Percentiles rank a stretch among this genome's conserved stretches.
Conservation (phyloP, 2,113 vertebrate species). For the Gallinago media region DNA sequence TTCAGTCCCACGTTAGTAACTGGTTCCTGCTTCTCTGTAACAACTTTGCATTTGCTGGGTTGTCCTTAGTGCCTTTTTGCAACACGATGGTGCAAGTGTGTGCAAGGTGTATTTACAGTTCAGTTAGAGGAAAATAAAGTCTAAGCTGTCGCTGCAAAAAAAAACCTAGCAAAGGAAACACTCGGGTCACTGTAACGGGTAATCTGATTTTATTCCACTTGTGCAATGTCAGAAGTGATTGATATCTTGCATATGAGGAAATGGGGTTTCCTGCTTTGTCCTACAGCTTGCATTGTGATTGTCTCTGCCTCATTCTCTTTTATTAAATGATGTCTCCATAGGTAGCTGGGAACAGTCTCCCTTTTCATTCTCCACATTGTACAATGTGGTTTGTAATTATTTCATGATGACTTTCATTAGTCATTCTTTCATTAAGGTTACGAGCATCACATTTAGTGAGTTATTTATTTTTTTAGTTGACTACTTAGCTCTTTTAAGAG, state of each 20-base stretch:
- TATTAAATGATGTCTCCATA: neutral
- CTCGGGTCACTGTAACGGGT: conserved; percentile 1
- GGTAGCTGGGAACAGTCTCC: neutral
- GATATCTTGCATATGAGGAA: conserved; percentile 38
- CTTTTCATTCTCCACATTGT: neutral
- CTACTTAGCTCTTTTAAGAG: neutral
- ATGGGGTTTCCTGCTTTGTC: neutral
- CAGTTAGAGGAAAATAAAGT: neutral
- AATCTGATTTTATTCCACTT: conserved; percentile 33
- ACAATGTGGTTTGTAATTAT: neutral
- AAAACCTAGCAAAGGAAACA: neutral
- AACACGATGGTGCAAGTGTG: neutral
- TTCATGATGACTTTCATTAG: conserved; percentile 9
- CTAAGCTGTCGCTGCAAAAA: neutral
- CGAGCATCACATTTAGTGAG: neutral
- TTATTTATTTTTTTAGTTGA: neutral
- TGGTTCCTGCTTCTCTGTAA: neutral
- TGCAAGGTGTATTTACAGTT: neutral
- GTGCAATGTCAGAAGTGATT: neutral
- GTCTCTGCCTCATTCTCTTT: neutral
- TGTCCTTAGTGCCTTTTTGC: neutral
- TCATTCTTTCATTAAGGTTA: neutral
- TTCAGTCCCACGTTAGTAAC: neutral
- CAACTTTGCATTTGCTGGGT: neutral
- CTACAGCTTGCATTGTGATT: neutral